Percentiles rank a stretch among this genome's conserved stretches.
These are phyloP conservation scores for Grammomys dolichurus DNA, from an alignment of 2,113 vertebrate genomes.

Conservation along the genomic window DNA sequence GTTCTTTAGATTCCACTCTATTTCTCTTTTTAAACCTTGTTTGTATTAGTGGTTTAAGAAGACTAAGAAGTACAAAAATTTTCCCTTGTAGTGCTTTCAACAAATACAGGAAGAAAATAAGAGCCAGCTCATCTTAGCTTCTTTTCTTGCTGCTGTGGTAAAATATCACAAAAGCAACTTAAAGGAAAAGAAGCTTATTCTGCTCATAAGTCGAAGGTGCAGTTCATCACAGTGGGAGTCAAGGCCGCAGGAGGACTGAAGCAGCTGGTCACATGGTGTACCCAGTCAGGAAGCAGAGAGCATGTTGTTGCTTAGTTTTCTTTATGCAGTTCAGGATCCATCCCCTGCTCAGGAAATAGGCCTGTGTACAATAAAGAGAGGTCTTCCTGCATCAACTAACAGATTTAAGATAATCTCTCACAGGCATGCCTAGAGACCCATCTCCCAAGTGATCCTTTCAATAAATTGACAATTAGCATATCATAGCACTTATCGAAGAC, in stretches of 20 bases:
- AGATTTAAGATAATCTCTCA: neutral
- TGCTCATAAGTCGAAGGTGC: neutral
- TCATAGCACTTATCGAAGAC: neutral
- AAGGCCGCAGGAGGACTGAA: neutral
- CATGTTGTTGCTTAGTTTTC: neutral
- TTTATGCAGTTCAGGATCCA: neutral
- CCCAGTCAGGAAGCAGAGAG: neutral
- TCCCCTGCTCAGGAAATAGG: too few species aligned
- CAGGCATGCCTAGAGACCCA: neutral
- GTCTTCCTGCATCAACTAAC: neutral
- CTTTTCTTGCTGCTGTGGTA: neutral
- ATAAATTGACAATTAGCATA: neutral
- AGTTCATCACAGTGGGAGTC: neutral
- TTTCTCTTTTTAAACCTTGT: neutral
- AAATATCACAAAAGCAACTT: neutral
- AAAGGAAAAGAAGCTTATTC: neutral
- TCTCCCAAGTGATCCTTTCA: neutral
- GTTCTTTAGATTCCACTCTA: neutral
- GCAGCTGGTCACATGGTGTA: neutral
- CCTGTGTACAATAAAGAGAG: neutral
- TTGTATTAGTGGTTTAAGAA: neutral
- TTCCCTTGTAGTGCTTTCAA: neutral
- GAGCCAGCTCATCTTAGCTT: neutral
- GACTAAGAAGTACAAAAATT: neutral
- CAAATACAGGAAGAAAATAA: neutral